phyloP scores from a whole-genome alignment of 2,888 invertebrate species.

The Tricholauxania praeusta region DNA sequence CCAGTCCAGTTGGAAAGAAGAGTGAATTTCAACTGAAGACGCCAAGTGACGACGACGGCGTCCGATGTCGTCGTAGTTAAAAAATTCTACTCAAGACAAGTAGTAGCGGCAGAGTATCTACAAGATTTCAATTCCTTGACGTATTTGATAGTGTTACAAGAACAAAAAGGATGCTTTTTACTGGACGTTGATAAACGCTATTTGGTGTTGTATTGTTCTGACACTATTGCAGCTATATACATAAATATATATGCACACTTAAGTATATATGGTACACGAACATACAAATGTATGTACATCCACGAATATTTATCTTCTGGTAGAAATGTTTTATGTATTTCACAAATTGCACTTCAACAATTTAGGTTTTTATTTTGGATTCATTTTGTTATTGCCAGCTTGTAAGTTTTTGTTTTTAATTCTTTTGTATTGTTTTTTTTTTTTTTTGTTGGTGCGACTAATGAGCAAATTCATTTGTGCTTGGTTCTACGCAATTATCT shows the following conservation, averaged over 20 bases:
- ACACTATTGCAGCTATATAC: not conserved
- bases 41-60: constrained; percentile 16
- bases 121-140: too few relatives aligned
- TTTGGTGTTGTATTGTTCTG: not conserved
- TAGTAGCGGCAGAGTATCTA: not conserved
- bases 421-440: not conserved
- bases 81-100: not conserved
- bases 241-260: not conserved
- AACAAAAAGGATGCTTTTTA: constrained; percentile 30
- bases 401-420: constrained; percentile 11
- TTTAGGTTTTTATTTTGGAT: constrained; percentile 19
- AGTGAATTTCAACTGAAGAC: constrained; percentile 34
- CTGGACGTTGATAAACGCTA: not conserved
- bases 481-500: not conserved
- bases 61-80: not conserved
- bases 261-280: too few relatives aligned
- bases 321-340: not conserved
- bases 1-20: constrained; percentile 45
- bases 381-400: not conserved
- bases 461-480: constrained; percentile 25
- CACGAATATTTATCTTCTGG: constrained; percentile 9
- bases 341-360: constrained; percentile 31
- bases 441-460: constrained; percentile 29
- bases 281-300: not conserved
- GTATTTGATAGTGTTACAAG: not conserved